Evolutionary conservation across 2,888 invertebrate species (phyloP), one percentile per base, ranked within the genome.

Genomic region (Xestia sexstrigata): DNA sequence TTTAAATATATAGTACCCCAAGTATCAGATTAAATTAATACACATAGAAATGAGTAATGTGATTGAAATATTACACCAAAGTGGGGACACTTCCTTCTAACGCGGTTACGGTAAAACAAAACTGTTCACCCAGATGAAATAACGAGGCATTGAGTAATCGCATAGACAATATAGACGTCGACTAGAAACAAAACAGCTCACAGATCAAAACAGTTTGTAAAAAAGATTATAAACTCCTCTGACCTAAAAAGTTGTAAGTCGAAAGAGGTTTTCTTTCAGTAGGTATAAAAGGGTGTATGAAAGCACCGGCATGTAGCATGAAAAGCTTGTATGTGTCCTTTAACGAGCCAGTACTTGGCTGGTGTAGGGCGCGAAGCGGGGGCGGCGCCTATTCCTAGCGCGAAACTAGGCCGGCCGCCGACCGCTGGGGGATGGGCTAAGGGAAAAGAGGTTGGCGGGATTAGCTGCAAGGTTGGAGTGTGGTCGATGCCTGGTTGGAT

Each of bases 331-430:
- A 80, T 92, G 93, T 94, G 95, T 96, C 96, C 96, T 96, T 95
- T 94, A 93, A 93, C 92, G 90, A 92, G 93, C 87, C 86, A 91
- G 93, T 93, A 93, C 92, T 95, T 95, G 94, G 95, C 93, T 93
- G 91, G 93, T 92, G 91, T 93, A 94, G 94, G 94, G 93, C 92
- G 93, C 91, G 91, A 91, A 93, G 95, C 94, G 96, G 95, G 95
- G 94, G 95, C 95, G 95, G 95, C 92, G 95, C 94, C 96, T 96
- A 96, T 96, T 96, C 95, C 95, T 93, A 96, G 95, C 92, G 93
- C 93, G 89, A 95, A 96, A 95, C 95, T 96, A 96, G 96, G 96
- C 95, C 96, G 96, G 95, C 94, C 96, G 94, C 94, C 96, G 96
- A 96, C 95, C 95, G 94, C 93, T 90, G 86, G 75, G 77, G 82